Conservation (phyloP, 2,888 invertebrate genomes). For the Itoplectis maculator region DNA sequence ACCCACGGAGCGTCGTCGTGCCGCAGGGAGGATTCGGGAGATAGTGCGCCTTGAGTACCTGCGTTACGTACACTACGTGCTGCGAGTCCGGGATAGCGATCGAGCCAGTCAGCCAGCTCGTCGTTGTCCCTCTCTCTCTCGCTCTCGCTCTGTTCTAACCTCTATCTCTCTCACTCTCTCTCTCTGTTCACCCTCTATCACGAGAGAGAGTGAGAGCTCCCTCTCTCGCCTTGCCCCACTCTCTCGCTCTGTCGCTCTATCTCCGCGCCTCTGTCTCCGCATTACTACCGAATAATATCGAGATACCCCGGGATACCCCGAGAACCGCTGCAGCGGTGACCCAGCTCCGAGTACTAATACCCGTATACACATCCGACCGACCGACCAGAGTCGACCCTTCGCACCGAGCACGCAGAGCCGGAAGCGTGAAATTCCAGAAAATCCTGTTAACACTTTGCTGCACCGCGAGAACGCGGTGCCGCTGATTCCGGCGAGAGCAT, state of each 20-base stretch:
- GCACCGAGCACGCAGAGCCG: not conserved
- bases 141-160: conserved; percentile 22
- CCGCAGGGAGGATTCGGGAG: conserved; percentile 40
- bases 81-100: conserved; percentile 60
- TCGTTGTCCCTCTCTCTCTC: conserved; percentile 12
- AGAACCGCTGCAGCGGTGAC: conserved; percentile 31
- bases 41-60: conserved; percentile 55
- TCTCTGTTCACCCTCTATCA: no score
- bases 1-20: conserved; percentile 14
- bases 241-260: conserved; percentile 22
- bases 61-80: conserved; percentile 62
- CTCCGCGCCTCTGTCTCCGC: conserved; percentile 29
- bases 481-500: not conserved
- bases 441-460: conserved; percentile 13
- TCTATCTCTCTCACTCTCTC: conserved; percentile 22
- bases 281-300: conserved; percentile 53
- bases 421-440: conserved; percentile 51
- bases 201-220: no score
- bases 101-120: conserved; percentile 32
- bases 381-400: no score
- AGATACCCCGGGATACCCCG: conserved; percentile 52
- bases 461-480: not conserved
- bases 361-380: not conserved
- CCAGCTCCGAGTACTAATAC: conserved; percentile 17
- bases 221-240: not conserved